Conservation (phyloP, 2,888 invertebrate genomes). For the Pristionchus exspectatus region DNA sequence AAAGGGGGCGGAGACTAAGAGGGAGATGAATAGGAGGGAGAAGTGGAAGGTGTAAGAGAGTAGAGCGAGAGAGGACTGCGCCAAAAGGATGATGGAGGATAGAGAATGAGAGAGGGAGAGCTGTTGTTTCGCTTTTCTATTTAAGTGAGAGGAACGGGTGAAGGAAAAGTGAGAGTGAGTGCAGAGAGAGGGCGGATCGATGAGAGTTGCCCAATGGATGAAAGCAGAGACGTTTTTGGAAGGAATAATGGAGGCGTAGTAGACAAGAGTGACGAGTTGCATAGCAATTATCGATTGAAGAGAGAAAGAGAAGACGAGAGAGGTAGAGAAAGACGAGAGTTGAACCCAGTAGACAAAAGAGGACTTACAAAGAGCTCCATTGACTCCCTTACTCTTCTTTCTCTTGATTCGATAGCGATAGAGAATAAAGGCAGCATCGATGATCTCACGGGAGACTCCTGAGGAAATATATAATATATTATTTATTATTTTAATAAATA, state of each 20-base stretch:
- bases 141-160: not conserved
- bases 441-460: slow-evolving; percentile 14
- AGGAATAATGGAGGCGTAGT: not conserved
- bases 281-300: not conserved
- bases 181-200: not conserved
- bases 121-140: not conserved
- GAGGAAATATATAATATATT: not conserved
- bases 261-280: not conserved
- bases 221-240: not conserved
- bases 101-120: not conserved
- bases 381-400: not conserved
- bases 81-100: not conserved
- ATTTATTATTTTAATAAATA: not conserved
- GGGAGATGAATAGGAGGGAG: not conserved
- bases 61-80: slow-evolving; percentile 11
- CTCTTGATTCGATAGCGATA: not conserved
- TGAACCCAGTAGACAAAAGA: not conserved
- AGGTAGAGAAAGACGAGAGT: not conserved
- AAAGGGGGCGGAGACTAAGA: not conserved
- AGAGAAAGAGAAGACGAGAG: not conserved
- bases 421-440: slow-evolving; percentile 37
- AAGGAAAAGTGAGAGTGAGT: not conserved
- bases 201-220: not conserved
- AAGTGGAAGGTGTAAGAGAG: not conserved
- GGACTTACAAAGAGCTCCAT: slow-evolving; percentile 36